These are phyloP conservation scores for Catharus minimus DNA, from an alignment of 2,113 vertebrate genomes.

Conservation along the genomic window DNA sequence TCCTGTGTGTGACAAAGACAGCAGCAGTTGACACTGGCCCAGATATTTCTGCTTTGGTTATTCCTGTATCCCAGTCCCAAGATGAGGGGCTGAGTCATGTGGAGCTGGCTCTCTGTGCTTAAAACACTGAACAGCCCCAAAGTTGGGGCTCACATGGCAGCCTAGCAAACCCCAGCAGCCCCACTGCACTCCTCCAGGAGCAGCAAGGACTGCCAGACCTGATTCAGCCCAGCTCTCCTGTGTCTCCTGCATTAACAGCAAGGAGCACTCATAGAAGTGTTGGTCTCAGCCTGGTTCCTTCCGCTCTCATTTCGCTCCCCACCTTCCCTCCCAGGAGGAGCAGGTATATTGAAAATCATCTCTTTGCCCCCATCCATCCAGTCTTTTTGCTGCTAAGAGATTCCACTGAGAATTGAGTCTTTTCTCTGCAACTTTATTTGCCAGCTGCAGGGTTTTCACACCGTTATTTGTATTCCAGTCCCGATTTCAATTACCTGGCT, in stretches of 20 bases:
- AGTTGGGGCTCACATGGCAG: neutral
- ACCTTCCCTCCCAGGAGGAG: neutral
- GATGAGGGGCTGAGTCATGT: accelerated
- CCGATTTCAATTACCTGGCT: slow-evolving; percentile 68
- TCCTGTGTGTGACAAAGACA: neutral
- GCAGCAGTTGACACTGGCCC: neutral
- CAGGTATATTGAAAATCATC: neutral
- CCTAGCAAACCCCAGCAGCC: neutral
- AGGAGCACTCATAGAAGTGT: neutral
- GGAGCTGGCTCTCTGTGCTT: neutral
- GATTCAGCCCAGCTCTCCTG: neutral
- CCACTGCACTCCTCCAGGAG: neutral
- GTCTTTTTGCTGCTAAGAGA: neutral
- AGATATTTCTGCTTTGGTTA: neutral
- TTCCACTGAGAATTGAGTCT: neutral
- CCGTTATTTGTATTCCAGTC: slow-evolving; percentile 57
- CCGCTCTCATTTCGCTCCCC: neutral
- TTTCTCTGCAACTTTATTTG: slow-evolving; percentile 28
- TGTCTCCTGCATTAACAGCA: neutral
- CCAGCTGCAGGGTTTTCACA: slow-evolving; percentile 8
- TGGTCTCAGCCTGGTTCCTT: neutral
- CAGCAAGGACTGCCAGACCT: neutral
- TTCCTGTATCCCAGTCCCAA: neutral
- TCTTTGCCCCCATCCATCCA: neutral
- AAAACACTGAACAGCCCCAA: neutral